Evolutionary conservation across 2,888 invertebrate species (phyloP).

Genomic region (Nymphalis polychloros): DNA sequence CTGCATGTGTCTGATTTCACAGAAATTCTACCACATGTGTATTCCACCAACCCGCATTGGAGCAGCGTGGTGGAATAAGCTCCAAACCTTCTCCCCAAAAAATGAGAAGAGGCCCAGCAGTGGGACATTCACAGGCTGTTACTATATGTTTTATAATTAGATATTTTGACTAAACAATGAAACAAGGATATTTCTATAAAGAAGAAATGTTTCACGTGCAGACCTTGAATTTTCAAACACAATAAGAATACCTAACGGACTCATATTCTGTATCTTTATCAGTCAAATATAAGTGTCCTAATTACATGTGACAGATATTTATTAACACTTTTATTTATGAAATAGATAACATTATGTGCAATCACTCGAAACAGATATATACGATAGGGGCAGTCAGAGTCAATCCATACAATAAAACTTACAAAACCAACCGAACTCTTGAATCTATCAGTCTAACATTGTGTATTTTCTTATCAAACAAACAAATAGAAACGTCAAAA

Average conservation of each 20-base stretch:
- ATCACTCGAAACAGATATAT: not conserved
- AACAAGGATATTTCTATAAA: no score
- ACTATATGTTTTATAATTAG: no score
- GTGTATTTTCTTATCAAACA: not conserved
- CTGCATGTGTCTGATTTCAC: no score
- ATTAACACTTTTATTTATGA: not conserved
- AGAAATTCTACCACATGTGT: no score
- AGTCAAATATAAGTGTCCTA: slow-evolving; percentile 3
- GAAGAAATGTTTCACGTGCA: not conserved
- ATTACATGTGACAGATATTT: not conserved
- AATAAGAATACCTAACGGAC: not conserved
- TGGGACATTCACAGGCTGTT: no score
- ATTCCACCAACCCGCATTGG: no score
- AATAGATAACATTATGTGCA: not conserved
- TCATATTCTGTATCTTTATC: not conserved
- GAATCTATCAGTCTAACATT: not conserved
- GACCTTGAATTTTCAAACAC: not conserved
- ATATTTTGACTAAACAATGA: no score
- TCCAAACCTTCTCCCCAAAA: no score
- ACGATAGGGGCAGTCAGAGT: not conserved
- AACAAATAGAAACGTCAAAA: not conserved
- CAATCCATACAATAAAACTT: not conserved
- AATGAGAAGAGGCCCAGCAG: no score
- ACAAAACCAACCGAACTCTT: not conserved
- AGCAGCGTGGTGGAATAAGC: no score